Percentiles rank a stretch among this genome's conserved stretches.
These are phyloP conservation scores for Physocephala rufipes DNA, from an alignment of 2,888 invertebrate genomes.

Conservation along the genomic window DNA sequence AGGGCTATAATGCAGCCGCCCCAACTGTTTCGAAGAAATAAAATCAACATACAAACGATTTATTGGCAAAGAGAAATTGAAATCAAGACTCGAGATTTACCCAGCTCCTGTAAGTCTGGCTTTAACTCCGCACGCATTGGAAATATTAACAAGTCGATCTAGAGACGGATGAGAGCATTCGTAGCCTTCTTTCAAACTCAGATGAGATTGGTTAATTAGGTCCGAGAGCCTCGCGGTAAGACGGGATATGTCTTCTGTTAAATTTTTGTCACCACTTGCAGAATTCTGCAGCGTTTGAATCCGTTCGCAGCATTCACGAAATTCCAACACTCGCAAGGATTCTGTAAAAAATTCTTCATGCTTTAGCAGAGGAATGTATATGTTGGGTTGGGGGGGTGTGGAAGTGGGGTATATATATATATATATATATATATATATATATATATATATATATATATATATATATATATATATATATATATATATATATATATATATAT, in stretches of 20 bases:
- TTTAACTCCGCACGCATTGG: constrained; percentile 74
- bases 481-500: constrained; percentile 1
- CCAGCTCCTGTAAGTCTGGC: constrained; percentile 97
- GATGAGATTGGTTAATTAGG: constrained; percentile 90
- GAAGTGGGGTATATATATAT: background rate
- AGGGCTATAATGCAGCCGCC: constrained; percentile 93
- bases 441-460: background rate
- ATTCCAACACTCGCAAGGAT: constrained; percentile 83
- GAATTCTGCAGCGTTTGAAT: background rate
- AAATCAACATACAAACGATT: background rate
- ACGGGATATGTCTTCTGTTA: constrained; percentile 24
- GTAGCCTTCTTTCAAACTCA: constrained; percentile 83
- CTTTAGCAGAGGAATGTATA: background rate
- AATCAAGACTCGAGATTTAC: constrained; percentile 57
- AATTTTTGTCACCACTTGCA: background rate
- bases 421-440: constrained; percentile 1
- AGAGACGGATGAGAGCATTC: constrained; percentile 93
- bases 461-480: constrained; percentile 1
- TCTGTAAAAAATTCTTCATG: constrained; percentile 70
- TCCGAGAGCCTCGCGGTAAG: constrained; percentile 71
- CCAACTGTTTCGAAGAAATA: constrained; percentile 72
- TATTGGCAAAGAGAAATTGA: background rate
- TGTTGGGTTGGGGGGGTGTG: no score
- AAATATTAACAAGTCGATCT: constrained; percentile 82
- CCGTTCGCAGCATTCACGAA: constrained; percentile 72